Evolutionary conservation across 30 jellyfish, hydroid and myxozoan genomes (phyloP), one percentile per base, ranked within the genome.

Genomic region (Aurelia sp.): DNA sequence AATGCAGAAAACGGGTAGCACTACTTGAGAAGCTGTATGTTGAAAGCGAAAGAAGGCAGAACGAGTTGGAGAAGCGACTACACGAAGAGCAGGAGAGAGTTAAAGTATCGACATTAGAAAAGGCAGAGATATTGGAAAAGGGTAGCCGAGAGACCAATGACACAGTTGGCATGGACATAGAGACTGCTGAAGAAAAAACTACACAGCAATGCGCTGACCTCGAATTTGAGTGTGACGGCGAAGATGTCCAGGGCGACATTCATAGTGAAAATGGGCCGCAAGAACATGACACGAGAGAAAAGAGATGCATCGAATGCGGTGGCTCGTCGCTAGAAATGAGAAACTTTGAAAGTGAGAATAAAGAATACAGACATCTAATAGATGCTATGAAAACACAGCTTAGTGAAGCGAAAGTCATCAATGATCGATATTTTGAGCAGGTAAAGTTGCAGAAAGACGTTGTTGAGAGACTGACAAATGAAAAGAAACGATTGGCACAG

Each of bases 21-120:
- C 27, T 71, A 76, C 58, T 84, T 52, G 93, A 84, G 87, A 57
- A 58, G 33, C 19, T 84, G 82, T 84, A 52, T 53, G 68, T 72
- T 9, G 88, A 84, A 30, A 84, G 93, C 58, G 93, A 84, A 78
- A 63, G 74, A 65, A 41, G 93, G 27, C 84, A 84, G 60, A 33
- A 50, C 0, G 67, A 20, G 21, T 11, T 44, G 41, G 73, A 62
- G 30, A 72, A 73, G 64, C 38, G 38, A 62, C 67, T 57, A 19
- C 67, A 20, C 22, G 88, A 84, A 30, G 68, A 61, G 69, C 41
- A 27, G 44, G 53, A n/a, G 50, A 52, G 4, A n/a, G 38, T 38
- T 3, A 27, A 5, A 8, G 20, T 8, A 72, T 73, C 30, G 40
- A 58, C 53, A 52, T n/a, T 30, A 41, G 57, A 84, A 62, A 41